These are phyloP conservation scores for Heliconius himera DNA, from an alignment of 1,140 invertebrate species.

Conservation along the genomic window DNA sequence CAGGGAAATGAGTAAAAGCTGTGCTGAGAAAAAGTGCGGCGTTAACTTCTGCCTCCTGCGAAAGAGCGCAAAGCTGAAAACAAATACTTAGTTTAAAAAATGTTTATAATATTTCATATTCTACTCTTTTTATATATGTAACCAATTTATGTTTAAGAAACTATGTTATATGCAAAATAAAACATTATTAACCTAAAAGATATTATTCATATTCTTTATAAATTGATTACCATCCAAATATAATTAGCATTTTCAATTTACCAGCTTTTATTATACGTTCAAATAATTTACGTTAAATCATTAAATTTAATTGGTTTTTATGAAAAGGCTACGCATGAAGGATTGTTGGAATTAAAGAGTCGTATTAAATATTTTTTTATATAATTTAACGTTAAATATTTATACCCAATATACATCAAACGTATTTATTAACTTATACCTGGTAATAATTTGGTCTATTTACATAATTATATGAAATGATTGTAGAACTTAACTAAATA, in stretches of 20 bases:
- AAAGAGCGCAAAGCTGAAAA: no score
- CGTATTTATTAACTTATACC: no score
- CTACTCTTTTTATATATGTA: no score
- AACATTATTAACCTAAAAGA: background rate
- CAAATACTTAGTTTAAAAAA: no score
- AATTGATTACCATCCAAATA: conserved; percentile 36
- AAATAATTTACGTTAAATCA: conserved; percentile 26
- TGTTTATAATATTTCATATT: no score
- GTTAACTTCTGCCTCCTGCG: background rate
- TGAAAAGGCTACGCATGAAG: conserved; percentile 9
- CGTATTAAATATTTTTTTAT: conserved; percentile 8
- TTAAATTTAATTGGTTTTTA: conserved; percentile 29
- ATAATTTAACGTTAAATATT: background rate
- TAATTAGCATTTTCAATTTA: conserved; percentile 37
- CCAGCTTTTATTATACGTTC: conserved; percentile 29
- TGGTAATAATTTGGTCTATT: no score
- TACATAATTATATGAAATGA: no score
- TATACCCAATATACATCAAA: background rate
- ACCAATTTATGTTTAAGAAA: no score
- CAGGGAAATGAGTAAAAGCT: no score
- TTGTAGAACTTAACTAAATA: no score
- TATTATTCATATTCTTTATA: conserved; percentile 19
- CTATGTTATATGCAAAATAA: background rate
- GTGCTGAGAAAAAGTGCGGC: no score
- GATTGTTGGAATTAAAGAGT: conserved; percentile 21